These are phyloP conservation scores for Phenganax marumi DNA, from an alignment of 92 coral and sea anemone genomes.

Conservation along the genomic window DNA sequence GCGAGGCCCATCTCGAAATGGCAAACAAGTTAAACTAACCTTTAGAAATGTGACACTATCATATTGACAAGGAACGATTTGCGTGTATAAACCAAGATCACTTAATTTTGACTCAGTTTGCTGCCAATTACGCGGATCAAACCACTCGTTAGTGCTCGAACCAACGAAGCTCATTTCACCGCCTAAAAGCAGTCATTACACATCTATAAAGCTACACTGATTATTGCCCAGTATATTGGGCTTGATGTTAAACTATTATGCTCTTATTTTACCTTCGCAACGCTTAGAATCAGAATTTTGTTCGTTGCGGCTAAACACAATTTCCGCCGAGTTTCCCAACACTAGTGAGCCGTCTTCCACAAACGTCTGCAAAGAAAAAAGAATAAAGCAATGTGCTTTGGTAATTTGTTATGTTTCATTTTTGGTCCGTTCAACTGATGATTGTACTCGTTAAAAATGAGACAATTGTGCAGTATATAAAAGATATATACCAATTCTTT, in stretches of 20 bases:
- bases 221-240: not conserved
- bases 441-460: not conserved
- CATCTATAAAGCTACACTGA: not conserved
- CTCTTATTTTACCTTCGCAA: constrained; percentile 16
- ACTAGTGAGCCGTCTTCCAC: constrained; percentile 15
- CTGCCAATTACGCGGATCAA: constrained; percentile 28
- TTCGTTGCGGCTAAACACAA: not conserved
- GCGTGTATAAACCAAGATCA: not conserved
- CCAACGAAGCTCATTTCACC: constrained; percentile 29
- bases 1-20: not conserved
- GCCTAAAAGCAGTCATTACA: not conserved
- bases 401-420: no score
- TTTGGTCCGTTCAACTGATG: not conserved
- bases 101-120: not conserved
- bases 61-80: constrained; percentile 14
- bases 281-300: not conserved
- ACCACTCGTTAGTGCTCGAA: constrained; percentile 30
- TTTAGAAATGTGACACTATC: constrained; percentile 23
- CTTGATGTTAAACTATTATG: not conserved
- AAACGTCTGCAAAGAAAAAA: not conserved
- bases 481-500: constrained; percentile 27
- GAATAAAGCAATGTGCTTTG: not conserved
- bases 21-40: constrained; percentile 5
- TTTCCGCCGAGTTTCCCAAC: constrained; percentile 16
- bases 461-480: not conserved